Base-by-base conservation (phyloP, 2,113 vertebrate species). In the Dasyornis broadbenti region DNA sequence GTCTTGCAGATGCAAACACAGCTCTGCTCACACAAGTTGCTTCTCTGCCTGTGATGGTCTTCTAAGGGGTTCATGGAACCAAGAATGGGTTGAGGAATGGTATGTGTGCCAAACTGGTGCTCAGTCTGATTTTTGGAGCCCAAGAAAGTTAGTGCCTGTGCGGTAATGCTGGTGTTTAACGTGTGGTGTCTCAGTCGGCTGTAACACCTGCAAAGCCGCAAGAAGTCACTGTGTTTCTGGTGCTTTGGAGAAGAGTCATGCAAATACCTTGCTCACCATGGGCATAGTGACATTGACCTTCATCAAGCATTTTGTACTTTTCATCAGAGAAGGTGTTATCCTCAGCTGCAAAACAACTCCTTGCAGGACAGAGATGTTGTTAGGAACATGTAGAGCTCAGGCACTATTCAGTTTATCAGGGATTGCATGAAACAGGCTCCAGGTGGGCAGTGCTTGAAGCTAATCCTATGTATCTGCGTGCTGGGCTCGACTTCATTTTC, bases 171-270 rank as follows among this genome's bases (percentile, higher is more conserved):
- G 61, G 40, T 60, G 59, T 72, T 92, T 24, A 70, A 33, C 0
- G 0, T 19, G 3, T 0, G 0, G 26, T 56, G 20, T 63, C 61
- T 23, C 23, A 77, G 24, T 50, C 2, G 2, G 11, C 52, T 68
- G 23, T 75, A 56, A 27, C 6, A 16, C 45, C 66, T 82, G 20
- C 37, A 73, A 52, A 47, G 39, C 23, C 7, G n/a, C 40, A n/a
- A 47, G 53, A 80, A 92, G 28, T 64, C 53, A 8, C 44, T 3
- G 9, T 12, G 11, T 68, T 81, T 44, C 24, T 5, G 4, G 13
- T 59, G 15, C 73, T 57, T 66, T 86, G 76, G 56, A 60, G 68
- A n/a, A 59, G 47, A 33, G 24, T 73, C 21, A 8, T 47, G n/a
- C 44, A 54, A 59, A 47, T 27, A 27, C n/a, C 50, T 92, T 3